phyloP scores from a whole-genome alignment of 30 jellyfish, hydroid and myxozoan genomes.

The Aurelia aurita region DNA sequence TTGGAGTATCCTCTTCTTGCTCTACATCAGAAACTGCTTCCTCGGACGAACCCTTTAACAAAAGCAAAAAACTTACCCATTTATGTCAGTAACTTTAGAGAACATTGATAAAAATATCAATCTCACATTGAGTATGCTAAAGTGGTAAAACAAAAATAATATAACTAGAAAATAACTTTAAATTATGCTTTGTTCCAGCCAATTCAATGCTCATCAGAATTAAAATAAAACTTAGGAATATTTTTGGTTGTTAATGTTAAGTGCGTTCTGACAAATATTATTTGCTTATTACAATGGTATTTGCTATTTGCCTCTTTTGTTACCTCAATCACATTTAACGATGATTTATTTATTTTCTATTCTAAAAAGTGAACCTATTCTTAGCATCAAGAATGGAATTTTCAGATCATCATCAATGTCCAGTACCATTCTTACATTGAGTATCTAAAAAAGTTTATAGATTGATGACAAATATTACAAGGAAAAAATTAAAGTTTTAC shows the following conservation, averaged over 20 bases:
- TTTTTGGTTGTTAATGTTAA: too few relatives aligned
- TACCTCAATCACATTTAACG: not conserved
- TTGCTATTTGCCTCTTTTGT: not conserved
- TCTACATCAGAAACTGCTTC: slow-evolving; percentile 45
- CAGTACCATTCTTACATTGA: slow-evolving; percentile 19
- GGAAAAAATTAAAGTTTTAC: slow-evolving; percentile 12
- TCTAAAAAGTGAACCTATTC: slow-evolving; percentile 12
- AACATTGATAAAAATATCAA: too few relatives aligned
- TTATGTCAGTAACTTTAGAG: too few relatives aligned
- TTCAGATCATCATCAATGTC: slow-evolving; percentile 21
- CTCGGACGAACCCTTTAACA: slow-evolving; percentile 35
- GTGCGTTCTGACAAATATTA: too few relatives aligned
- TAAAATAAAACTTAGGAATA: too few relatives aligned
- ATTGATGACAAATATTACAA: not conserved
- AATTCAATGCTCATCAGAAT: too few relatives aligned
- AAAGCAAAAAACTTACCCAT: too few relatives aligned
- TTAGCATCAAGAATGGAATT: slow-evolving; percentile 17
- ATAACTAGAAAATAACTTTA: not conserved
- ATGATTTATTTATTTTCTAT: slow-evolving; percentile 4
- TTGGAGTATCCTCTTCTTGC: slow-evolving; percentile 25
- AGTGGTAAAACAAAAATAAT: not conserved
- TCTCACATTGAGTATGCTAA: slow-evolving; percentile 13
- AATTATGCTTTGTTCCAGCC: too few relatives aligned
- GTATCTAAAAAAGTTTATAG: not conserved
- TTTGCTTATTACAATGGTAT: too few relatives aligned